Base-by-base conservation (phyloP, 2,888 invertebrate species). In the Spisula subtruncata region DNA sequence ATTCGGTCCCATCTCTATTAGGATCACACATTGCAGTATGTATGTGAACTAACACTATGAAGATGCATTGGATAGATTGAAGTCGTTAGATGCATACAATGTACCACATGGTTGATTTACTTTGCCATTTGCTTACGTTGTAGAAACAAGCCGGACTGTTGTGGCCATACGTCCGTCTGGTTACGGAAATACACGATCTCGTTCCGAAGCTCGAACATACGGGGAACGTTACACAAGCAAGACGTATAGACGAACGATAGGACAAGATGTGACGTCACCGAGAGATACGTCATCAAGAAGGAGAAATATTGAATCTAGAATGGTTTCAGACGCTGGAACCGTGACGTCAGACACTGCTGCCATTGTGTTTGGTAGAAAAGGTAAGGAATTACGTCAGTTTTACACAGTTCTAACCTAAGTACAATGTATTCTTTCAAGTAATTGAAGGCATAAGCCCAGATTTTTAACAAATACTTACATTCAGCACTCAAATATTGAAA, bases 141-240 rank as follows among this genome's bases (percentile, higher is more conserved):
- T 83, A 25, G 90, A 87, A 82, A 35, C 88, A 16, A 85, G 88
- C 20, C 88, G 89, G 6, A 92, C 91, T 4, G 60, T 89, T 35
- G 90, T 91, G n/a, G 84, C 86, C 16, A 79, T 91, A 12, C 86
- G 89, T 4, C 89, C 90, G 2, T 29, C 87, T 6, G 91, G 89
- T 14, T 88, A 54, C 41, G 89, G 89, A 18, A 83, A 41, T 14
- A 48, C 71, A 6, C 32, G 51, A 16, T 29, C 51, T 6, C 81
- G 29, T 32, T 56, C 32, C 0, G 35, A 75, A 35, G 32, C 83
- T 29, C 29, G 75, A 75, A 75, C 16, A 16, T 75, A 32, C 32
- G 35, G 35, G 1, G 32, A 32, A 16, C 18, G 25, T 16, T 75
- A 80, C 18, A 75, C 75, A 16, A 75, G 75, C 35, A 75, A 75